Base-by-base conservation (phyloP, 2,888 invertebrate genomes). In the Erebia ligea region DNA sequence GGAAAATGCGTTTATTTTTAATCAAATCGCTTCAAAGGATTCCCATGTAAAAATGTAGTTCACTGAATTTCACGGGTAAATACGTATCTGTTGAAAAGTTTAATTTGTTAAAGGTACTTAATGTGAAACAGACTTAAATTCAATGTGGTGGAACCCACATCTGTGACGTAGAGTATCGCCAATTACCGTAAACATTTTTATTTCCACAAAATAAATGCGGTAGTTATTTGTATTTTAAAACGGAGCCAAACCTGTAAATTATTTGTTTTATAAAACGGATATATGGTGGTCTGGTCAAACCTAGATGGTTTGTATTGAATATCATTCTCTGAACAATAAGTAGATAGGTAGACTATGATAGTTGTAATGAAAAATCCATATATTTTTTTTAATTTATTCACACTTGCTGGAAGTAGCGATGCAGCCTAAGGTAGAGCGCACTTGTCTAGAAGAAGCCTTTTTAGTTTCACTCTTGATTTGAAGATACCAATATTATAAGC, bases 141-240 rank as follows among this genome's bases (percentile, higher is more conserved):
- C 69, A 34, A 56, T 73, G 73, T 66, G 75, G 73, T 62, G 58
- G 68, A 69, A 66, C 70, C 71, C 75, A 68, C 72, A 73, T 74
- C 68, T 73, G 76, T 67, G 69, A 40, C 40, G 56, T 40, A 1
- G 40, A 65, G 42, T 62, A 54, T 69, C 52, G 63, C 67, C 72
- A 64, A 72, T 68, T 66, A 69, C 66, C 68, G 72, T 74, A 72
- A 72, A 74, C 69, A 69, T 69, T 69, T 72, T 34, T 73, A 69
- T 61, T 45, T n/a, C 9, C 15, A 40, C 64, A 63, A 66, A 67
- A 59, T 57, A 63, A 65, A 54, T 54, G 45, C 58, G 19, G 45
- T 64, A 64, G 52, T 15, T 42, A 58, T 64, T 66, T 56, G 56
- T 57, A 57, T 56, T 66, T 45, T 45, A 42, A 48, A 56, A 40